Conservation (phyloP, 2,888 invertebrate genomes). For the Acanthoscelides obtectus region DNA sequence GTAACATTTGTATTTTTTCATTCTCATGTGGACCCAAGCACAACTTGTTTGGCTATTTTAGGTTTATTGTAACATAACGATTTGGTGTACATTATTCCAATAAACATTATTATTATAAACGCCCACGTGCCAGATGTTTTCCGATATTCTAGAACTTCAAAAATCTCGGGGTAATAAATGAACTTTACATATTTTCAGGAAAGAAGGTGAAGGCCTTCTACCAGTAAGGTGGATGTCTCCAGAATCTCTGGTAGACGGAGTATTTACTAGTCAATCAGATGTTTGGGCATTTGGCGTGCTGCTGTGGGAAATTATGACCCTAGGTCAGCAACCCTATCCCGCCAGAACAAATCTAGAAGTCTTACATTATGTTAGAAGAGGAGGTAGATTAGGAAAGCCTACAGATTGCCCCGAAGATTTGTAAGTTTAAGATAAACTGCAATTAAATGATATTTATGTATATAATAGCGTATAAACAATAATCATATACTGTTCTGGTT, state of each 20-base stretch:
- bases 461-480: too few relatives aligned
- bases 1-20: too few relatives aligned
- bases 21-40: too few relatives aligned
- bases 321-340: constrained; percentile 96
- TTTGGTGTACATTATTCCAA: too few relatives aligned
- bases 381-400: constrained; percentile 79
- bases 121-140: too few relatives aligned
- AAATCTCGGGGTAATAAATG: too few relatives aligned
- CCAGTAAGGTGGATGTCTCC: constrained; percentile 98
- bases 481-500: background rate
- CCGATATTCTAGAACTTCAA: too few relatives aligned
- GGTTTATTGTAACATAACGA: too few relatives aligned
- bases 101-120: too few relatives aligned
- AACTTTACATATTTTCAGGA: constrained; percentile 13
- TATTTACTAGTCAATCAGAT: constrained; percentile 95
- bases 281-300: constrained; percentile 95
- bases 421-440: constrained; percentile 50
- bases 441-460: background rate
- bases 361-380: constrained; percentile 79
- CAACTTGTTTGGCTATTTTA: too few relatives aligned
- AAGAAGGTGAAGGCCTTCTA: constrained; percentile 70
- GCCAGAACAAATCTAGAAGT: constrained; percentile 91
- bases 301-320: constrained; percentile 94
- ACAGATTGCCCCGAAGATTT: constrained; percentile 77
- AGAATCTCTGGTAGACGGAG: constrained; percentile 91